Conservation (phyloP, 2,888 invertebrate species). For the Bellardia pandia region DNA sequence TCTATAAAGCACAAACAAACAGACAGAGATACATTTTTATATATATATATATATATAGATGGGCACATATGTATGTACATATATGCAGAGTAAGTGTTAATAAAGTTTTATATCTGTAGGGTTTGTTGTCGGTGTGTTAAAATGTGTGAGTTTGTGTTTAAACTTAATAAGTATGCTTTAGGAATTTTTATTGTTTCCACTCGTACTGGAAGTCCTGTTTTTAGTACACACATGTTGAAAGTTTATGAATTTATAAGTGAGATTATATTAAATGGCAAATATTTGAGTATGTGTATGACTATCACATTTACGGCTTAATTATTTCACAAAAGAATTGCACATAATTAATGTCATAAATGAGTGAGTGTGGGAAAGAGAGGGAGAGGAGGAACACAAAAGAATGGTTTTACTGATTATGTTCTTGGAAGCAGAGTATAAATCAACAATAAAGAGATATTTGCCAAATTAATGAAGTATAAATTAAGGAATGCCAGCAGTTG, state of each 20-base stretch:
- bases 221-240: not conserved
- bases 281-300: conserved; percentile 11
- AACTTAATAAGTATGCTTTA: conserved; percentile 39
- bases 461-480: conserved; percentile 9
- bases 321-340: conserved; percentile 52
- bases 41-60: no score
- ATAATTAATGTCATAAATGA: conserved; percentile 58
- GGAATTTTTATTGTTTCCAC: conserved; percentile 65
- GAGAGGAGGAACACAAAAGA: not conserved
- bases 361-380: not conserved
- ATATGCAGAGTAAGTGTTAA: not conserved
- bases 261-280: conserved; percentile 38
- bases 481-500: not conserved
- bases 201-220: conserved; percentile 39
- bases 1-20: no score
- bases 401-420: conserved; percentile 4
- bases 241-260: conserved; percentile 37
- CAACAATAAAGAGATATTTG: conserved; percentile 23
- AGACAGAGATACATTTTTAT: no score
- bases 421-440: not conserved
- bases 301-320: conserved; percentile 57
- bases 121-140: conserved; percentile 12
- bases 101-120: not conserved
- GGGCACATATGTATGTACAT: no score
- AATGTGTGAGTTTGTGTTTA: not conserved